Evolutionary conservation across 2,113 vertebrate genomes (phyloP).

Genomic region (Patagioenas fasciata): DNA sequence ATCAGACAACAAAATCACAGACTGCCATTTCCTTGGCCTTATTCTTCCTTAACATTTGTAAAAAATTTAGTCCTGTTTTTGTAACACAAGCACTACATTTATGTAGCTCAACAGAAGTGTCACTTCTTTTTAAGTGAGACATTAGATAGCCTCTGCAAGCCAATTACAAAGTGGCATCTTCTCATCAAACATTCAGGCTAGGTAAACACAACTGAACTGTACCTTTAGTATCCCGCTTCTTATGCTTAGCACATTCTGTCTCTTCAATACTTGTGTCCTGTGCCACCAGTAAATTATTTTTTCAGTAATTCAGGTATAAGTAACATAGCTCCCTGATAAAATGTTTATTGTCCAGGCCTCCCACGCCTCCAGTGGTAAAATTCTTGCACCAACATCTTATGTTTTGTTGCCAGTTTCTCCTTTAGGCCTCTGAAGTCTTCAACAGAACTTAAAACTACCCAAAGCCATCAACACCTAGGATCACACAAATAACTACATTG

Average conservation of each 20-base stretch:
- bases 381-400: background rate
- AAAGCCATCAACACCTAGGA: background rate
- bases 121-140: background rate
- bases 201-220: background rate
- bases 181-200: background rate
- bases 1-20: background rate
- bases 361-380: background rate
- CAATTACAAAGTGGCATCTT: background rate
- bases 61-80: background rate
- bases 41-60: background rate
- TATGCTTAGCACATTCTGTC: background rate
- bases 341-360: background rate
- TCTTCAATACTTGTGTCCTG: background rate
- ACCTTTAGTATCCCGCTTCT: background rate
- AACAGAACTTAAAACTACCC: background rate
- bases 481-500: accelerated
- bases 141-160: background rate
- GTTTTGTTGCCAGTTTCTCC: background rate
- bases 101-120: accelerated
- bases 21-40: background rate
- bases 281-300: background rate
- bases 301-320: background rate
- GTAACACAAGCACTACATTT: background rate
- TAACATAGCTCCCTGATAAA: background rate
- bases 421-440: background rate